These are phyloP conservation scores for Catostomus latipinnis DNA, from an alignment of 2,797 vertebrate genomes.

Conservation along the genomic window DNA sequence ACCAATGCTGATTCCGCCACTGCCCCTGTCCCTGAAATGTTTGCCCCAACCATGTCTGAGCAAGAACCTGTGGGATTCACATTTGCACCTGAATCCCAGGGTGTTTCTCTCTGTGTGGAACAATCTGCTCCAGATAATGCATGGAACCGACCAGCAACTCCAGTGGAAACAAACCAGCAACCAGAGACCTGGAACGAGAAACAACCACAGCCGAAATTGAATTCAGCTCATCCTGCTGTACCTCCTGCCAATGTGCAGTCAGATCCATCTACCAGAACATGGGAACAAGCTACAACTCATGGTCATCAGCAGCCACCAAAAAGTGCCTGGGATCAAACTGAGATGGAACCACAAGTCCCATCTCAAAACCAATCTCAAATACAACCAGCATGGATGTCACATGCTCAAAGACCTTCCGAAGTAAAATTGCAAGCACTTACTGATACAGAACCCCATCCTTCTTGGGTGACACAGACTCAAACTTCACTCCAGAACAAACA, in stretches of 20 bases:
- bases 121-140: slow-evolving; percentile 59
- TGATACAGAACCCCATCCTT: slow-evolving; percentile 68
- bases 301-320: slow-evolving; percentile 69
- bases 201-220: slow-evolving; percentile 38
- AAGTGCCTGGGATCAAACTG: slow-evolving; percentile 70
- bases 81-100: slow-evolving; percentile 64
- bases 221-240: slow-evolving; percentile 49
- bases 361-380: slow-evolving; percentile 64
- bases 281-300: slow-evolving; percentile 70
- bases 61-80: slow-evolving; percentile 4
- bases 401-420: slow-evolving; percentile 69
- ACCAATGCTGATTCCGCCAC: slow-evolving; percentile 61
- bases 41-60: slow-evolving; percentile 67
- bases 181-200: slow-evolving; percentile 67
- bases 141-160: slow-evolving; percentile 71
- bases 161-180: slow-evolving; percentile 70
- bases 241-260: slow-evolving; percentile 57
- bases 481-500: slow-evolving; percentile 35
- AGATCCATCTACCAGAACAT: slow-evolving; percentile 64
- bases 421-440: slow-evolving; percentile 38
- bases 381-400: slow-evolving; percentile 66
- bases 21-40: slow-evolving; percentile 68
- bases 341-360: slow-evolving; percentile 68
- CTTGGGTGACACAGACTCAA: slow-evolving; percentile 62
- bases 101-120: slow-evolving; percentile 52